phyloP scores from a whole-genome alignment of 1,140 invertebrate species.

The Hycleus phaleratus region DNA sequence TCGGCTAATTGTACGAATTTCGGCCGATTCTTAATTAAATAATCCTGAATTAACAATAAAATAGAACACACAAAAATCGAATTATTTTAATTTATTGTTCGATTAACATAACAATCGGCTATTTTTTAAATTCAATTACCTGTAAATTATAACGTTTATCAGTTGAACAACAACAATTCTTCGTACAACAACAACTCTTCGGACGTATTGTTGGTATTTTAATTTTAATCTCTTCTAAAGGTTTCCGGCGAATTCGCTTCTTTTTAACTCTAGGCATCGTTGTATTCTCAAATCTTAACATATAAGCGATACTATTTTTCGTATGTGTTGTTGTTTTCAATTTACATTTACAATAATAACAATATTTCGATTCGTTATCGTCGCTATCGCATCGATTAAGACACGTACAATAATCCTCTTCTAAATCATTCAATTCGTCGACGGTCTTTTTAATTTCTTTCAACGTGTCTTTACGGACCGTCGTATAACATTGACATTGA shows the following conservation, averaged over 20 bases:
- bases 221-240: slow-evolving; percentile 20
- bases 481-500: slow-evolving; percentile 10
- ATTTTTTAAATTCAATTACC: neutral
- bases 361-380: slow-evolving; percentile 9
- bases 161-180: neutral
- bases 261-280: slow-evolving; percentile 4
- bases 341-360: slow-evolving; percentile 15
- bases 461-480: slow-evolving; percentile 4
- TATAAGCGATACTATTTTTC: slow-evolving; percentile 25
- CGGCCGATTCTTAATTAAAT: slow-evolving; percentile 32
- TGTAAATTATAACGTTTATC: neutral
- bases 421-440: slow-evolving; percentile 6
- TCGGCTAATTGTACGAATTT: slow-evolving; percentile 34
- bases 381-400: neutral
- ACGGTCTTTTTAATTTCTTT: slow-evolving; percentile 8
- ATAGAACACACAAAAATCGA: neutral
- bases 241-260: slow-evolving; percentile 3
- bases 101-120: neutral
- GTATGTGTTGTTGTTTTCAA: slow-evolving; percentile 14
- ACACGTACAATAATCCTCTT: neutral
- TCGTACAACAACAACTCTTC: slow-evolving; percentile 16
- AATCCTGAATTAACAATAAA: slow-evolving; percentile 29
- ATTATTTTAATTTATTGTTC: neutral
- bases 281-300: slow-evolving; percentile 25
- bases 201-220: slow-evolving; percentile 19